Percentiles rank a stretch among this genome's conserved stretches.
Conservation (phyloP, 1,140 invertebrate genomes). For the Neoseiulus cucumeris region DNA sequence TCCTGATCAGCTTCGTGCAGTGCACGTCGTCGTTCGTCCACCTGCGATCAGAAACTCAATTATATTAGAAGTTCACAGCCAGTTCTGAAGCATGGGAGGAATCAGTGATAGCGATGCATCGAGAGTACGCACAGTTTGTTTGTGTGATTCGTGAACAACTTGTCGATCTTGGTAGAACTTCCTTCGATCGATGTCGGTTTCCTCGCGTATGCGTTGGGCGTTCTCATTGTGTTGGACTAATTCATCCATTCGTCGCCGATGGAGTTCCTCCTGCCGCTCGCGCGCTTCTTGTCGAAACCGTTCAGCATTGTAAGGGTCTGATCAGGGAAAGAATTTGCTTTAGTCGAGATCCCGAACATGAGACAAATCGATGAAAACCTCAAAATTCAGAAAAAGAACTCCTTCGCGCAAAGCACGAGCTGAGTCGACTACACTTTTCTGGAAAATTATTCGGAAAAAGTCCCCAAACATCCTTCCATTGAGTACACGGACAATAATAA, state of each 20-base stretch:
- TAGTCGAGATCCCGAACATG: no score
- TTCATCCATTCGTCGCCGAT: constrained; percentile 3
- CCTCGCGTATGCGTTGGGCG: not conserved
- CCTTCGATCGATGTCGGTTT: not conserved
- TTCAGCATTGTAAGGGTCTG: not conserved
- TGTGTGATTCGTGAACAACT: not conserved
- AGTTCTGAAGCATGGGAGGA: not conserved
- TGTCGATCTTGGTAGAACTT: not conserved
- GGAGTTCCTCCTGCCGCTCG: not conserved
- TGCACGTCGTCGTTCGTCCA: constrained; percentile 8
- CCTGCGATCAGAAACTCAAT: not conserved
- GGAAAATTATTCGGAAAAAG: no score
- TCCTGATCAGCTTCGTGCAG: constrained; percentile 10
- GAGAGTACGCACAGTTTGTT: not conserved
- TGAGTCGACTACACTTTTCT: no score
- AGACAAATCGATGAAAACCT: no score
- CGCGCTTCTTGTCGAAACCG: not conserved
- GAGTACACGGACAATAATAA: no score
- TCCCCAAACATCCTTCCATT: no score
- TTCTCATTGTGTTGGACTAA: not conserved
- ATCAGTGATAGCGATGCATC: no score
- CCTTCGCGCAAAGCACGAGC: no score
- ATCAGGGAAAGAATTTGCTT: no score
- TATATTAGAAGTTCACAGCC: not conserved
- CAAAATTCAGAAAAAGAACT: no score